Evolutionary conservation across 2,797 vertebrate species (phyloP), one percentile per base, ranked within the genome.

Genomic region (Nannoperca australis): DNA sequence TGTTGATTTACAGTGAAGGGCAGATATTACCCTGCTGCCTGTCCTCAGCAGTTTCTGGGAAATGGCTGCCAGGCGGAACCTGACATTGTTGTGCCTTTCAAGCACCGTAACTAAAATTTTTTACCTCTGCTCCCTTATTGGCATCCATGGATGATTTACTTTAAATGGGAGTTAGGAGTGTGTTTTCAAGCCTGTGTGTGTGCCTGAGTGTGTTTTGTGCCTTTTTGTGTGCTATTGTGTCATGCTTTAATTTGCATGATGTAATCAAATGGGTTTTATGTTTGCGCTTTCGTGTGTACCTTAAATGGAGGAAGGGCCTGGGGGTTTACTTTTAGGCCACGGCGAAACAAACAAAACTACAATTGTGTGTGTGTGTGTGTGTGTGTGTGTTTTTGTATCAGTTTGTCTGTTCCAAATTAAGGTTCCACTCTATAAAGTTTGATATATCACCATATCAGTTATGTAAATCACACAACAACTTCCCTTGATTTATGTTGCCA

Each of bases 401-500:
- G 62, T 81, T 73, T 81, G 59, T 76, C 62, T 74, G 49, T 40
- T 79, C 67, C 45, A 83, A 90, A 89, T 84, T 61, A 78, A 62
- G 56, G 83, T 90, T 89, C 69, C 82, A 90, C 81, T 86, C 85
- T 89, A 87, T 91, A 88, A 92, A 88, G 68, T 91, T 85, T 89
- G 85, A 92, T 88, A 40, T 79, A 91, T 90, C 59, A 80, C 82
- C 80, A 2, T 70, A 91, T 92, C 85, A 82, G 78, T 85, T 91
- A 89, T 92, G 89, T 88, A 88, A 91, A 93, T 92, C 81, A 82
- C 86, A 72, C 78, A 77, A 79, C 76, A 70, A 77, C 83, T 81
- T 83, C 30, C 44, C 78, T 73, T 91, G 89, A 91, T 93, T 88
- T 83, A 92, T 90, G 90, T 70, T 70, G 82, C 86, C 71, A 76